phyloP scores from a whole-genome alignment of 2,113 vertebrate genomes.

The Scomber japonicus region DNA sequence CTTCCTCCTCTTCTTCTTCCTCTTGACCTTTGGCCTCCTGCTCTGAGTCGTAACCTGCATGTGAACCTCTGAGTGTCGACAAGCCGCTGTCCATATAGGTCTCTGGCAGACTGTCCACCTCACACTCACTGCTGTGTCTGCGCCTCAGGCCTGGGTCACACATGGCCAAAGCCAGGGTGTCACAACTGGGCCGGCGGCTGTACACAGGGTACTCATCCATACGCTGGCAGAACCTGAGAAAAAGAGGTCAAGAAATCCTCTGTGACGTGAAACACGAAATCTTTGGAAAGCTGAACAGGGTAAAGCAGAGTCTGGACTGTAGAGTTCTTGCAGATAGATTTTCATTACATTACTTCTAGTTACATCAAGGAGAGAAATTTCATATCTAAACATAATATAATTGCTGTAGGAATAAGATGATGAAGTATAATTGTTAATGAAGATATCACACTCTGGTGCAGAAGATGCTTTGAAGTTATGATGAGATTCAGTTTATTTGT shows the following conservation, averaged over 20 bases:
- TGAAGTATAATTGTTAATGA: no score
- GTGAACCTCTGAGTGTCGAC: conserved; percentile 92
- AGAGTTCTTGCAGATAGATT: no score
- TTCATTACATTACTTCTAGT: no score
- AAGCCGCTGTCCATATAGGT: conserved; percentile 94
- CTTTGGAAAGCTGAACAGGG: not conserved
- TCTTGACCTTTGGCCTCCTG: conserved; percentile 85
- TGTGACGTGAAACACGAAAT: not conserved
- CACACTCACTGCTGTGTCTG: conserved; percentile 87
- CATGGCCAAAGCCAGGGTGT: conserved; percentile 92
- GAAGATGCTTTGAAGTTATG: no score
- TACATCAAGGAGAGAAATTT: no score
- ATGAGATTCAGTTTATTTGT: no score
- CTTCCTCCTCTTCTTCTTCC: conserved; percentile 65
- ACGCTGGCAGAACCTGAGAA: conserved; percentile 85
- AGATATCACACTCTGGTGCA: no score
- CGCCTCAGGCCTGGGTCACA: conserved; percentile 92
- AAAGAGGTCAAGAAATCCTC: not conserved
- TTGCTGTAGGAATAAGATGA: not conserved
- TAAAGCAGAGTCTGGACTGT: no score
- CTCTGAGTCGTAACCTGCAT: conserved; percentile 92
- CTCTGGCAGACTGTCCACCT: conserved; percentile 93
- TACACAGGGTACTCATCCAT: conserved; percentile 84
- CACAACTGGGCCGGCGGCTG: conserved; percentile 75
- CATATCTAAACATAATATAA: not conserved